phyloP scores from a whole-genome alignment of 2,113 vertebrate genomes.

The Ptilorrhoa leucosticta region DNA sequence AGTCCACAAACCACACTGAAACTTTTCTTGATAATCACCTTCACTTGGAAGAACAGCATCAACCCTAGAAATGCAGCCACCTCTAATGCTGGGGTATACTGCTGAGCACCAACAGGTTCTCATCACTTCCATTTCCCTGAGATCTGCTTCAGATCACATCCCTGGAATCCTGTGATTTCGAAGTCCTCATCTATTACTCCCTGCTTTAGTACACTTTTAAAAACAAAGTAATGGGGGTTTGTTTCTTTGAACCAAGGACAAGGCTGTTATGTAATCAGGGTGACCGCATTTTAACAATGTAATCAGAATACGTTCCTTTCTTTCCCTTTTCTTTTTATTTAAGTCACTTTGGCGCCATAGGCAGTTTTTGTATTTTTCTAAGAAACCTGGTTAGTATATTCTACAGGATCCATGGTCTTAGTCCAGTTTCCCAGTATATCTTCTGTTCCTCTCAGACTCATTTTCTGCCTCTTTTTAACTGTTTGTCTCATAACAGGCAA shows the following conservation, averaged over 20 bases:
- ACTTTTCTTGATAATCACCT: not conserved
- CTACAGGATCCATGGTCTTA: not conserved
- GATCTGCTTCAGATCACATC: not conserved
- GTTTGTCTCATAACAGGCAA: not conserved
- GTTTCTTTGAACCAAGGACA: not conserved
- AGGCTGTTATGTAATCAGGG: not conserved
- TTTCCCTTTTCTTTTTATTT: not conserved
- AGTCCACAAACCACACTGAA: not conserved
- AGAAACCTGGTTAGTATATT: not conserved
- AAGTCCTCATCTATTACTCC: not conserved
- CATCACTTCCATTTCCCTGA: not conserved
- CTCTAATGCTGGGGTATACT: not conserved
- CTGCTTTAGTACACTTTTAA: not conserved
- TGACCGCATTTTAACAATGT: not conserved
- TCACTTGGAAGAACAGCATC: not conserved
- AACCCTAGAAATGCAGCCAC: not conserved
- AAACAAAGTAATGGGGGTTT: not conserved
- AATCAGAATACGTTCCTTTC: not conserved
- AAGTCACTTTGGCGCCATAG: not conserved
- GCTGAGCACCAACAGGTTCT: not conserved
- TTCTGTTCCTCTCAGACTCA: not conserved
- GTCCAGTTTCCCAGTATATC: not conserved
- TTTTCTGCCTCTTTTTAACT: not conserved
- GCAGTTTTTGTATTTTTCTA: not conserved
- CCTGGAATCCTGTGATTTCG: not conserved